Evolutionary conservation across 2,113 vertebrate species (phyloP), one percentile per base, ranked within the genome.

Genomic region (Dasypus novemcinctus): DNA sequence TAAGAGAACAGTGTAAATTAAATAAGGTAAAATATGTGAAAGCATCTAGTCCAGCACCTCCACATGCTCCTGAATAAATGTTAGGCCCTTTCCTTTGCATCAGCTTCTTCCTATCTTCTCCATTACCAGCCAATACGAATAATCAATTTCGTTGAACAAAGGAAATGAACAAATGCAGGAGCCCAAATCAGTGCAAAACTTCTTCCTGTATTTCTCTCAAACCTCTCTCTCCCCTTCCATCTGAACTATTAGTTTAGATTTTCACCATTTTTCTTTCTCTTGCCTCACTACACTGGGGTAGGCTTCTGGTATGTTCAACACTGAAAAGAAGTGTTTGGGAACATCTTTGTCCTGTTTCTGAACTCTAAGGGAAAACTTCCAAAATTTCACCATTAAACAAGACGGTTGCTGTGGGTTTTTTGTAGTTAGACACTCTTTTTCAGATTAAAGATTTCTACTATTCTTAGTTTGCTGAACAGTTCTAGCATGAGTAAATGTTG

Each of bases 311-410:
- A 81, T 57, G 4, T 57, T 4, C 52, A 59, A 43, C 23, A 33
- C 0, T 25, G 23, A 43, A 46, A 41, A 69, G 74, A n/a, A 75
- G 13, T 11, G 1, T 69, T 33, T 12, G 11, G 68, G 23, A 88
- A 88, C 41, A 68, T 68, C 18, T 11, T 68, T 69, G 41, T 59
- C 61, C 71, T 84, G 7, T 13, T 81, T 76, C 72, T 68, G 31
- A 72, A 61, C 27, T 64, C 87, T n/a, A 81, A 95, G n/a, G 13
- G 33, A 63, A 96, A 90, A 87, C 36, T 46, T 92, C 10, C 8
- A 92, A 81, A 54, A 87, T 75, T 90, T 86, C 71, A 49, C 52
- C 49, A 63, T 79, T n/a, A 63, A 64, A 80, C 23, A 46, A 36
- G 38, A 21, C 5, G 3, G 69, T 72, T 68, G 63, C 57, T 76